Evolutionary conservation across 2,888 invertebrate species (phyloP), one percentile per base, ranked within the genome.

Genomic region (Amblyjoppa proteus): DNA sequence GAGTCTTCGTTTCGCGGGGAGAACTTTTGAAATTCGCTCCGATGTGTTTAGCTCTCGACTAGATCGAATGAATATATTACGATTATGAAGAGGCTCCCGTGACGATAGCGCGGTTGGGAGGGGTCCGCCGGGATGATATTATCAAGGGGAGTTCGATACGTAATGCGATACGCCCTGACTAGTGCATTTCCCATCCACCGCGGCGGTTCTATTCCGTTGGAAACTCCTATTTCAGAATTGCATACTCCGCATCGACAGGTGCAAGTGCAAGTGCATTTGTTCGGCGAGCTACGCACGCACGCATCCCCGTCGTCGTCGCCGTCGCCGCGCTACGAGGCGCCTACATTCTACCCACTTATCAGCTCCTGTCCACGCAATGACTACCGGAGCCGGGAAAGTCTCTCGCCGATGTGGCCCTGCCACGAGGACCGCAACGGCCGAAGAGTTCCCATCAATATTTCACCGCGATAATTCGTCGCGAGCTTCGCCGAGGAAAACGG

Each of bases 391-490:
- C 51, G 74, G 56, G 68, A 81, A 74, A 81, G 74, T 80, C 73
- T 79, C 49, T 64, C 64, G 58, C n/a, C 31, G 66, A 5, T n/a
- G 34, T 76, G 51, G 51, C 76, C 16, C 51, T 13, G 34, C 51
- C 20, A 64, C 49, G 49, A 49, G 31, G 58, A 70, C 20, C 28
- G 64, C 73, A 31, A 53, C 34, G 31, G n/a, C 34, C 75, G 66
- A n/a, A 61, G 41, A 76, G 53, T 66, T 74, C 51, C 25, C 78
- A 81, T 85, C 89, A 91, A 92, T 92, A 92, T 92, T 92, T 92
- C 90, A 92, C 90, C 88, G 90, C 89, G 89, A 90, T 90, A 91
- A 92, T 90, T 91, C 88, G 87, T 88, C 90, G 68, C 64, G 71
- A 51, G 70, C 74, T 75, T 75, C 70, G 64, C 66, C 64, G 51